phyloP scores from a whole-genome alignment of 2,797 vertebrate genomes.

The Naso thynnoides region DNA sequence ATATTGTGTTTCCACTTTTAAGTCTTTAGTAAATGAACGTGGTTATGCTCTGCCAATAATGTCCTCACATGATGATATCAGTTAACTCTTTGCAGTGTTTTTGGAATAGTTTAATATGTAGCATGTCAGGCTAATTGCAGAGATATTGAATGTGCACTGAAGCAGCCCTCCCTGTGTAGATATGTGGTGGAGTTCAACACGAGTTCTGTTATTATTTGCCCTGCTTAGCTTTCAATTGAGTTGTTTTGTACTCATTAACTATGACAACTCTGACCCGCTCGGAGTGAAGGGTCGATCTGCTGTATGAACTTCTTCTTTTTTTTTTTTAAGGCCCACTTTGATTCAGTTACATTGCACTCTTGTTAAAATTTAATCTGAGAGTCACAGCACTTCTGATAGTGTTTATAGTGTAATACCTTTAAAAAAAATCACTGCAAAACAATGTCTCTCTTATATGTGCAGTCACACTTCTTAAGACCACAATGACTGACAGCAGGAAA shows the following conservation, averaged over 20 bases:
- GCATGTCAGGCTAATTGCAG: constrained; percentile 77
- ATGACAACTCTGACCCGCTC: constrained; percentile 45
- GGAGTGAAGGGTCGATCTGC: constrained; percentile 22
- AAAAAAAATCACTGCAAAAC: constrained; percentile 37
- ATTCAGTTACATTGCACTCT: constrained; percentile 56
- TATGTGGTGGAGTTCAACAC: constrained; percentile 62
- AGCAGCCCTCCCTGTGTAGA: constrained; percentile 66
- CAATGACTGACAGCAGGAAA: constrained; percentile 59
- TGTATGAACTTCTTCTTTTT: constrained; percentile 25
- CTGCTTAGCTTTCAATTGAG: constrained; percentile 59
- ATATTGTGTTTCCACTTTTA: constrained; percentile 91
- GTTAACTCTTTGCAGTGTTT: constrained; percentile 78
- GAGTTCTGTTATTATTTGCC: constrained; percentile 48
- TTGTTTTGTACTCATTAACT: constrained; percentile 71
- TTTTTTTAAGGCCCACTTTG: constrained; percentile 28
- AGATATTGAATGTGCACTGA: constrained; percentile 78
- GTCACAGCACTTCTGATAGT: constrained; percentile 53
- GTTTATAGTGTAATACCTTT: constrained; percentile 42
- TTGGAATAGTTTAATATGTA: constrained; percentile 77
- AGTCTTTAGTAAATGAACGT: constrained; percentile 82
- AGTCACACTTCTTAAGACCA: constrained; percentile 43
- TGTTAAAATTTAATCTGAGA: constrained; percentile 28
- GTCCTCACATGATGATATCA: constrained; percentile 78
- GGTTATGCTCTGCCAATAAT: constrained; percentile 83
- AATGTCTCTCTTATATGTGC: constrained; percentile 41